These are phyloP conservation scores for Sthenelais limicola DNA, from an alignment of 2,888 invertebrate species.

Conservation along the genomic window DNA sequence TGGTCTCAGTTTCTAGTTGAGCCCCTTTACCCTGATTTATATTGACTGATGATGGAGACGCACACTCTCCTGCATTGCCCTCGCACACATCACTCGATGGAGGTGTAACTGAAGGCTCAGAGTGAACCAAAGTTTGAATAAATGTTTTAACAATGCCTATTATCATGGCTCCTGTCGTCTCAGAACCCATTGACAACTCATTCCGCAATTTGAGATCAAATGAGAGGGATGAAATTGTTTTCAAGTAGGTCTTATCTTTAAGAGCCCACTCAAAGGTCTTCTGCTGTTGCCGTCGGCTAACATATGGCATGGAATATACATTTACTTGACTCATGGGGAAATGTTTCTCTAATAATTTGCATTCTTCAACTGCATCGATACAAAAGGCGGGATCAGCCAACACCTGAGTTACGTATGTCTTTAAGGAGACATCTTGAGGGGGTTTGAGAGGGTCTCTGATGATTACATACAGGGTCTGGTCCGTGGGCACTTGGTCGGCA, in stretches of 20 bases:
- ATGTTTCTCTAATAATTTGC: constrained; percentile 14
- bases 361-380: constrained; percentile 3
- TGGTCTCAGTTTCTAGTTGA: not conserved
- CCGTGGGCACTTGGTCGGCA: not conserved
- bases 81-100: not conserved
- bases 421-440: constrained; percentile 16
- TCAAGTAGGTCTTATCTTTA: constrained; percentile 11
- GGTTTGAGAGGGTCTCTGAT: constrained; percentile 31
- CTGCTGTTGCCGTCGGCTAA: constrained; percentile 23
- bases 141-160: constrained; percentile 8
- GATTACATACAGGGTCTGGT: constrained; percentile 9
- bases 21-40: no score
- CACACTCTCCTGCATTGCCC: not conserved
- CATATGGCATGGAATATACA: constrained; percentile 22
- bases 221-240: constrained; percentile 1
- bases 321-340: constrained; percentile 23
- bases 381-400: constrained; percentile 11
- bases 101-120: not conserved
- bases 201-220: not conserved
- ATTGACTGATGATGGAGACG: no score
- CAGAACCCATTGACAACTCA: not conserved
- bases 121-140: not conserved
- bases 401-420: constrained; percentile 10
- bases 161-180: not conserved
- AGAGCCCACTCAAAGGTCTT: constrained; percentile 25